Percentiles rank a stretch among this genome's conserved stretches.
Conservation (phyloP, 2,113 vertebrate species). For the Amphiprion ocellaris region DNA sequence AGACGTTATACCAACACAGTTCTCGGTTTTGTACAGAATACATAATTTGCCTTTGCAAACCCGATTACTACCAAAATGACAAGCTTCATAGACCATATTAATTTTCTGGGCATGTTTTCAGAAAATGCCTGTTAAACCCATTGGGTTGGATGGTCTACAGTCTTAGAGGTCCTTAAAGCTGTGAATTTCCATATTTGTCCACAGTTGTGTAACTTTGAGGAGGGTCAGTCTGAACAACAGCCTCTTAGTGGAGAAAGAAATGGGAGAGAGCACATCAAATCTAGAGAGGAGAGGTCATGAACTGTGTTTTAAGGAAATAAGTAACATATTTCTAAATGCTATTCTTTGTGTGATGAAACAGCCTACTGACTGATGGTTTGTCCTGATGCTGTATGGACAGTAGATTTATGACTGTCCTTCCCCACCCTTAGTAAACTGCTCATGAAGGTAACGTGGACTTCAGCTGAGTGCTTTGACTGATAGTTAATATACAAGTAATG, state of each 20-base stretch:
- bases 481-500: no score
- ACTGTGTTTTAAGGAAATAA: not conserved
- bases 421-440: slow-evolving; percentile 18
- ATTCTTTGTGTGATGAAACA: not conserved
- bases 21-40: no score
- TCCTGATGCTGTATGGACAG: not conserved
- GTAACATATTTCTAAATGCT: not conserved
- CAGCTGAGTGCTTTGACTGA: not conserved
- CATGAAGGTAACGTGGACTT: slow-evolving; percentile 23
- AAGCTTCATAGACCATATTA: no score
- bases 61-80: no score
- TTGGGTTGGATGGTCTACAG: no score
- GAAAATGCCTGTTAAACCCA: no score
- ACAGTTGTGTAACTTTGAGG: not conserved
- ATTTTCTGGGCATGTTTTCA: no score
- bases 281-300: not conserved
- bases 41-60: no score
- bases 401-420: slow-evolving; percentile 10
- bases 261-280: not conserved
- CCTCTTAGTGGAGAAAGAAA: not conserved
- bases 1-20: no score
- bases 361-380: not conserved
- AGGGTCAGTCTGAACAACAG: not conserved
- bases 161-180: not conserved
- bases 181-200: not conserved